Percentiles rank a stretch among this genome's conserved stretches.
Evolutionary conservation across 2,113 vertebrate species (phyloP).

Genomic region (Lutjanus erythropterus): DNA sequence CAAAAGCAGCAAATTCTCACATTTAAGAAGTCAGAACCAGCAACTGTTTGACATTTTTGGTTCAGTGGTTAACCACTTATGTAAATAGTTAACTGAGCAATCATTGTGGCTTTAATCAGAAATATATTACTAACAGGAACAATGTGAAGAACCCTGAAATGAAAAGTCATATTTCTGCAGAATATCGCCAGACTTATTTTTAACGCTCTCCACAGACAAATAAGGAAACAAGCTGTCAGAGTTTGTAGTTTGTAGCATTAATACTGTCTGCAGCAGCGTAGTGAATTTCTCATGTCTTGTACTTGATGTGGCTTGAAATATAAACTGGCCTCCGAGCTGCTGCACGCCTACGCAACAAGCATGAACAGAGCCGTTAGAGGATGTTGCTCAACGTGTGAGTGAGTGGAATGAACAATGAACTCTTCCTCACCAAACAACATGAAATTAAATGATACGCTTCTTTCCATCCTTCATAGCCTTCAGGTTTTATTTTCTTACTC

Average conservation of each 20-base stretch:
- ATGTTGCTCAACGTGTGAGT: conserved; percentile 37
- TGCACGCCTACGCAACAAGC: conserved; percentile 21
- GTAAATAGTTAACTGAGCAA: no score
- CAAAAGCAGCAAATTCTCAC: no score
- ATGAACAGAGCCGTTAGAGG: conserved; percentile 20
- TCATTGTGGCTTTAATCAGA: no score
- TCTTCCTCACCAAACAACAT: not conserved
- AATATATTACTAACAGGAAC: not conserved
- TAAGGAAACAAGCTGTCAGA: not conserved
- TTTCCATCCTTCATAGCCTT: not conserved
- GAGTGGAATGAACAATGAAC: not conserved
- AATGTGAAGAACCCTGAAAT: not conserved
- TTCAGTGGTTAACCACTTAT: no score
- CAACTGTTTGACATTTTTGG: no score
- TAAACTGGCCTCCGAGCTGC: conserved; percentile 1
- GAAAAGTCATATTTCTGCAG: not conserved
- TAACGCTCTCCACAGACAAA: no score
- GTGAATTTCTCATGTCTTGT: conserved; percentile 3
- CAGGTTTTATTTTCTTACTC: not conserved
- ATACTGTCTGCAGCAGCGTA: not conserved
- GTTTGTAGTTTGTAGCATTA: not conserved
- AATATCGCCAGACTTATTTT: not conserved
- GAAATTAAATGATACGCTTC: not conserved
- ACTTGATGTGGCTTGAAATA: conserved; percentile 19
- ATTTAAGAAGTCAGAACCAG: no score